These are phyloP conservation scores for Mycogona germanica DNA, from an alignment of 2,888 invertebrate species.

Conservation along the genomic window DNA sequence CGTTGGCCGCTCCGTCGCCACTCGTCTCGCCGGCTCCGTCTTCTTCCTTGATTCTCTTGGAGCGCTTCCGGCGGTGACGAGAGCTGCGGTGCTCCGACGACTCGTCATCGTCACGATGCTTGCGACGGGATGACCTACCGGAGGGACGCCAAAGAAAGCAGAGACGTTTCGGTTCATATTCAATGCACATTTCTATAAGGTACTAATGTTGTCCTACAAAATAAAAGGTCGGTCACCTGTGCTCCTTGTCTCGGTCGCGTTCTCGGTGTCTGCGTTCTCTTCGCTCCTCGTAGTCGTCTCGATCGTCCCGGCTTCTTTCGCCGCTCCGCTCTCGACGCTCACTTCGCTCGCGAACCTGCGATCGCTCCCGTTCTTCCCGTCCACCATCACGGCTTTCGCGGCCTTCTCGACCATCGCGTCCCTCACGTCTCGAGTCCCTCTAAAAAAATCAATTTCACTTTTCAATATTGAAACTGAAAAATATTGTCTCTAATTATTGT, in stretches of 20 bases:
- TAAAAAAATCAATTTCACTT: too few species aligned
- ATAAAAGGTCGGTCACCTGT: slow-evolving; percentile 16
- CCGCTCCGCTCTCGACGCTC: slow-evolving; percentile 14
- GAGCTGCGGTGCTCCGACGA: slow-evolving; percentile 37
- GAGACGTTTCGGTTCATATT: neutral
- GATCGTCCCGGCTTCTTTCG: slow-evolving; percentile 24
- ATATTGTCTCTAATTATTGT: too few species aligned
- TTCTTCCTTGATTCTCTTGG: slow-evolving; percentile 41
- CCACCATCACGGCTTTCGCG: slow-evolving; percentile 11
- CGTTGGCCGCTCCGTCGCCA: too few species aligned
- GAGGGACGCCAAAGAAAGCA: neutral
- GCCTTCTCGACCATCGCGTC: slow-evolving; percentile 3
- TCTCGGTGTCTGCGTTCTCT: slow-evolving; percentile 33
- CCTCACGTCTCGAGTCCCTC: slow-evolving; percentile 16
- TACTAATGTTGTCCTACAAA: neutral
- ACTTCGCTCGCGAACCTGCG: slow-evolving; percentile 19
- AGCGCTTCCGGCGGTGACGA: slow-evolving; percentile 48
- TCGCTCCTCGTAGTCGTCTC: slow-evolving; percentile 36
- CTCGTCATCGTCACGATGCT: slow-evolving; percentile 18
- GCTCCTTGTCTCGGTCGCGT: slow-evolving; percentile 21
- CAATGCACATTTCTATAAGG: neutral
- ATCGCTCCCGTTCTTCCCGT: slow-evolving; percentile 38
- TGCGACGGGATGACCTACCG: slow-evolving; percentile 16
- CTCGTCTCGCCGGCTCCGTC: too few species aligned
- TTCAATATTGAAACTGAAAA: too few species aligned